Base-by-base conservation (phyloP, 2,888 invertebrate species). In the Melieria picta region DNA sequence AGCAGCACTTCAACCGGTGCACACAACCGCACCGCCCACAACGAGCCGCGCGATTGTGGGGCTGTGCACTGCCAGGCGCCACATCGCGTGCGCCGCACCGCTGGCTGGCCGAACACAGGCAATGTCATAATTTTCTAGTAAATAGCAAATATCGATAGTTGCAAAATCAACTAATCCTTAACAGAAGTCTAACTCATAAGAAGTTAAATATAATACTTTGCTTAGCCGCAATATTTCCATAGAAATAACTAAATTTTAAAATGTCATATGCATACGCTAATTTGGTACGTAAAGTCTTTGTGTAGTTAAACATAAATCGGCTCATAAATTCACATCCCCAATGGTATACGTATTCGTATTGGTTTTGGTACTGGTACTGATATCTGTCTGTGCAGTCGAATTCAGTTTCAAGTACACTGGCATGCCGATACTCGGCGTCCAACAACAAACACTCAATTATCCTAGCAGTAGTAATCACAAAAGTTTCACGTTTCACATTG, bases 201-300 rank as follows among this genome's bases (percentile, higher is more conserved):
- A 74, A 75, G 64, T 77, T 78, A 69, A 75, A 79, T 74, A 72
- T 77, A 50, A 67, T 61, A 67, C 63, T 69, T 48, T 48, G 66
- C 16, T 56, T 57, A 70, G 11, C 60, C 43, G 47, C 56, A 68
- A 65, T 62, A 16, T 48, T 57, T 10, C 57, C 57, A 57, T 52
- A 74, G 64, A 79, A 78, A 74, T 74, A 71, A 74, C 74, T 80
- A 77, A 79, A 67, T 77, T 78, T 79, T 79, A 79, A 81, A 77
- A 79, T 79, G 47, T 13, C 61, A 42, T 63, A 13, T 77, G 77
- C 79, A 79, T 81, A 80, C 80, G 79, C 82, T 80, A 81, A 82
- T 82, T 81, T 80, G 78, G 80, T 82, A 81, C 76, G 76, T 78
- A 83, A 83, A 81, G 80, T 82, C 79, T 81, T 82, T 76, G 76